Evolutionary conservation across 2,888 invertebrate genomes (phyloP).

Genomic region (Beris morrisii): DNA sequence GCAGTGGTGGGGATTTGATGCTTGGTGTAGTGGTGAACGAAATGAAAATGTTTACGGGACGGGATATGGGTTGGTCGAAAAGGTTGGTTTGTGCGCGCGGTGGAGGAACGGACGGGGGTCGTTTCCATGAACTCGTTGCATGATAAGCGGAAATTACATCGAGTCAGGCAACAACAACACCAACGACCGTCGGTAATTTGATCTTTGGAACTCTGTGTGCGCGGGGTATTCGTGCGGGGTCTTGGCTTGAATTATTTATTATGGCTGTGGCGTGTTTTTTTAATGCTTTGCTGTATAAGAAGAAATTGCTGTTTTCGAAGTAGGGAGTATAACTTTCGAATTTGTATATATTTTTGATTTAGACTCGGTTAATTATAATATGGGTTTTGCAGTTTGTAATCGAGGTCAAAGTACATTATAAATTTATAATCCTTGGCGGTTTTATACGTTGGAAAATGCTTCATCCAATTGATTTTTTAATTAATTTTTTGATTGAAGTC

Average conservation of each 20-base stretch:
- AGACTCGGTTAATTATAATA: too few species aligned
- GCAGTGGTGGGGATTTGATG: constrained; percentile 19
- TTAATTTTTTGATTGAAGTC: too few species aligned
- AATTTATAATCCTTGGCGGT: too few species aligned
- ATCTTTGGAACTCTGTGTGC: not conserved
- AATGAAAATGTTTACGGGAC: constrained; percentile 3
- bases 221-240: not conserved
- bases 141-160: constrained; percentile 19
- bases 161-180: not conserved
- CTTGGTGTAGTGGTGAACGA: constrained; percentile 11
- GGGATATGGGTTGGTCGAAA: not conserved
- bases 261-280: constrained; percentile 7
- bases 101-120: not conserved
- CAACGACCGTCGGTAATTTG: constrained; percentile 12
- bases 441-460: too few species aligned
- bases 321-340: constrained; percentile 15
- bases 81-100: constrained; percentile 7
- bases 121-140: constrained; percentile 12
- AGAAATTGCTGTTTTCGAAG: not conserved
- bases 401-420: too few species aligned
- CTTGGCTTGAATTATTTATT: constrained; percentile 11
- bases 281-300: constrained; percentile 1
- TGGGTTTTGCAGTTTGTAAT: too few species aligned
- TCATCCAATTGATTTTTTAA: too few species aligned
- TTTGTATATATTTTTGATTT: constrained; percentile 10